phyloP scores from a whole-genome alignment of 2,113 vertebrate genomes.

The Dasyurus viverrinus region DNA sequence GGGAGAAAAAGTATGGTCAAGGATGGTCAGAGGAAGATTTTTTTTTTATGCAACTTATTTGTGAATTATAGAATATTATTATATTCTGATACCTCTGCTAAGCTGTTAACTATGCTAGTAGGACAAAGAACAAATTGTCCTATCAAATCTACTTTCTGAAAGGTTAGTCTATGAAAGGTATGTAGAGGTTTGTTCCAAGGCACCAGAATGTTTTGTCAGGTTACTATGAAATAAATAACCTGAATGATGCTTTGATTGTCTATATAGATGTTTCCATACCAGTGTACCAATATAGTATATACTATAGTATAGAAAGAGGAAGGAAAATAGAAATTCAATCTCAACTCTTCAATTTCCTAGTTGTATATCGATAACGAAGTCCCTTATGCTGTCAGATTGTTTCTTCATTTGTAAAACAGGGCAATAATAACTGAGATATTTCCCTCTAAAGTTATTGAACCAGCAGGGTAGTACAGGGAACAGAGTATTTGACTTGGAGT shows the following conservation, averaged over 20 bases:
- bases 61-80: not conserved
- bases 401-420: not conserved
- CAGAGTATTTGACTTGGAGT: not conserved
- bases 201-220: not conserved
- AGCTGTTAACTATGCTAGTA: not conserved
- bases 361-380: not conserved
- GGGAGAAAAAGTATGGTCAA: not conserved
- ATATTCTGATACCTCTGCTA: not conserved
- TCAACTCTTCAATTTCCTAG: not conserved
- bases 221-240: not conserved
- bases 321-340: not conserved
- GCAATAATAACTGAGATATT: not conserved
- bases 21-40: not conserved
- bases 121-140: not conserved
- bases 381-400: not conserved
- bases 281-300: not conserved
- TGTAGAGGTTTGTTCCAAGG: not conserved
- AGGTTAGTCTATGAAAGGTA: not conserved
- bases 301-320: not conserved
- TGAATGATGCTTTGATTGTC: not conserved
- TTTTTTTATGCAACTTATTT: not conserved
- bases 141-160: not conserved
- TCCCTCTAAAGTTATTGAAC: not conserved
- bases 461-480: not conserved
- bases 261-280: not conserved